These are phyloP conservation scores for Styela clava DNA, from an alignment of 23 tunicate genomes.

Conservation along the genomic window DNA sequence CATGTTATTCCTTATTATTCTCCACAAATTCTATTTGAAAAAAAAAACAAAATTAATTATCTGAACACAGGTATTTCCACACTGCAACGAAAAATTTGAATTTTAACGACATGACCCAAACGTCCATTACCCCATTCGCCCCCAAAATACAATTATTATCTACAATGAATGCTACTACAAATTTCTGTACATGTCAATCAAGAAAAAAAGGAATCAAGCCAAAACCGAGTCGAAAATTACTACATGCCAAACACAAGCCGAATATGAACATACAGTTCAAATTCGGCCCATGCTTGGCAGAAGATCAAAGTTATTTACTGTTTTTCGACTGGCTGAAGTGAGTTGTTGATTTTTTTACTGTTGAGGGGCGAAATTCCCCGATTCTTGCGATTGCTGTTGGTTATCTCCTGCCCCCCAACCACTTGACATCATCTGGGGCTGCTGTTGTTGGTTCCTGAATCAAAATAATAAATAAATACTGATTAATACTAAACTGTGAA, in stretches of 20 bases:
- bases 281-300: not conserved
- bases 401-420: constrained; percentile 23
- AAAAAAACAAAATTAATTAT: too few relatives aligned
- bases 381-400: constrained; percentile 26
- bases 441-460: constrained; percentile 31
- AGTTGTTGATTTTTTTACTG: not conserved
- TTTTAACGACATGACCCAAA: too few relatives aligned
- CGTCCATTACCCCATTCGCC: too few relatives aligned
- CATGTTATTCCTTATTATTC: too few relatives aligned
- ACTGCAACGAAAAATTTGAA: too few relatives aligned
- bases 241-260: not conserved
- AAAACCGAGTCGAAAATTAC: not conserved
- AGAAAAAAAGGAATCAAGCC: not conserved
- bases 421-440: constrained; percentile 35
- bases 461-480: not conserved
- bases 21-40: too few relatives aligned
- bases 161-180: too few relatives aligned
- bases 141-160: too few relatives aligned
- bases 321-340: too few relatives aligned
- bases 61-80: too few relatives aligned
- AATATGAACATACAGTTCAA: not conserved
- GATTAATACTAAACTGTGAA: not conserved
- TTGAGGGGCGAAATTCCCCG: constrained; percentile 14
- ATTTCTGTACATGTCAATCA: too few relatives aligned
- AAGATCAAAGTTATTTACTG: too few relatives aligned